Percentiles rank a stretch among this genome's conserved stretches.
These are phyloP conservation scores for Myotis davidii DNA, from an alignment of 2,113 vertebrate genomes.

Conservation along the genomic window DNA sequence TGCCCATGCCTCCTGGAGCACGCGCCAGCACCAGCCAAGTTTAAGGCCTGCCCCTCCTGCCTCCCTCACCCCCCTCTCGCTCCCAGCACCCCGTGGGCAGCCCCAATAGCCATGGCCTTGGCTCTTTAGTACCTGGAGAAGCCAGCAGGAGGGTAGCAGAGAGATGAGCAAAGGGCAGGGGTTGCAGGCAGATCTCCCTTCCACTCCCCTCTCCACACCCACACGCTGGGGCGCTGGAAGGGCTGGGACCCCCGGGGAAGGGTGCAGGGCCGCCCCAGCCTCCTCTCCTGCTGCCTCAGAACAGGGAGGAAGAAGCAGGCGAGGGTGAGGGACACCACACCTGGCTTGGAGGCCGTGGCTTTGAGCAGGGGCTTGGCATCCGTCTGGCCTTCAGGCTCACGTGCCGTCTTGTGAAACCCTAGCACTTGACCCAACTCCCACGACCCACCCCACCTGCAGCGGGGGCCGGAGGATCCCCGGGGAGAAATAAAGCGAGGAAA, in stretches of 20 bases:
- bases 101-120: background rate
- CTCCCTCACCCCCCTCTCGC: background rate
- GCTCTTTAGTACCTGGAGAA: rapidly evolving
- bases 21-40: background rate
- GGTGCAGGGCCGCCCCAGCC: background rate
- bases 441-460: background rate
- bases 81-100: background rate
- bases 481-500: background rate
- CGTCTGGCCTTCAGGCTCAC: rapidly evolving
- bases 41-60: background rate
- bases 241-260: background rate
- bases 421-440: background rate
- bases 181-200: background rate
- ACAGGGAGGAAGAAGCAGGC: background rate
- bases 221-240: background rate
- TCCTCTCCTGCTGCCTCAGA: background rate
- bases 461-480: background rate
- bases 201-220: background rate
- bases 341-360: background rate
- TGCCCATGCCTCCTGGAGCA: background rate
- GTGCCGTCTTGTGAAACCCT: background rate
- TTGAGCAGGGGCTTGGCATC: rapidly evolving
- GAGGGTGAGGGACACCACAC: rapidly evolving
- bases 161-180: background rate
- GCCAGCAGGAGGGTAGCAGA: no score